Evolutionary conservation across 1,140 invertebrate genomes (phyloP), one percentile per base, ranked within the genome.

Genomic region (Venustaconcha ellipsiformis): DNA sequence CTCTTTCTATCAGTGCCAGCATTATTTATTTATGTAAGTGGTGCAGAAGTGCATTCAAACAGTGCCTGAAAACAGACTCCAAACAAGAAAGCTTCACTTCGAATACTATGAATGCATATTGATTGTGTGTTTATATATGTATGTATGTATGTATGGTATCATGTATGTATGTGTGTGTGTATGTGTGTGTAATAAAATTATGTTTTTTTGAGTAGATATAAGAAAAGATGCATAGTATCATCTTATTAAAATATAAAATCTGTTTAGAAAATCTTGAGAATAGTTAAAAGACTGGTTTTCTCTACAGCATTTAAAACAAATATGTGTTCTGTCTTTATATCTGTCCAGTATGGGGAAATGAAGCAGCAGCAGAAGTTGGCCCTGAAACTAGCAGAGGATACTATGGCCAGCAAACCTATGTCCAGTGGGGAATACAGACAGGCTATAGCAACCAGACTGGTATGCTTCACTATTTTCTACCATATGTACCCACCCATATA

Each of bases 391-490:
- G 85, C 84, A 57, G 83, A 87, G 65, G 84, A 88, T 48, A 73
- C 81, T 3, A 72, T 89, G 18, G 74, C 81, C 14, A 81, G 77
- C 30, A 78, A 83, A 62, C 86, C 85, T 23, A 84, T 76, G 20
- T 78, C 72, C n/a, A 82, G 72, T 48, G 86, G 88, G 37, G 85
- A 86, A 62, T 85, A 83, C 37, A 78, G 88, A 73, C 85, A 84
- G 63, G 73, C 84, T 1, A 84, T 84, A 57, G 79, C 81, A 23
- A 65, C 80, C 48, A 86, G 80, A 83, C 85, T 87, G 83, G 87
- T 88, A 60, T 23, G 26, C 30, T 17, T 18, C 64, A 20, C n/a
- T 30, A 58, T 71, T n/a, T 14, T 57, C n/a, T 20, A 26, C 14
- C n/a, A 18, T 48, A n/a, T 17, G 8, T 69, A 55, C 37, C 26